A percentile compares a stretch with the other conserved stretches of the same genome.
phyloP scores from a whole-genome alignment of 2,797 vertebrate species.

The Knipowitschia caucasica region DNA sequence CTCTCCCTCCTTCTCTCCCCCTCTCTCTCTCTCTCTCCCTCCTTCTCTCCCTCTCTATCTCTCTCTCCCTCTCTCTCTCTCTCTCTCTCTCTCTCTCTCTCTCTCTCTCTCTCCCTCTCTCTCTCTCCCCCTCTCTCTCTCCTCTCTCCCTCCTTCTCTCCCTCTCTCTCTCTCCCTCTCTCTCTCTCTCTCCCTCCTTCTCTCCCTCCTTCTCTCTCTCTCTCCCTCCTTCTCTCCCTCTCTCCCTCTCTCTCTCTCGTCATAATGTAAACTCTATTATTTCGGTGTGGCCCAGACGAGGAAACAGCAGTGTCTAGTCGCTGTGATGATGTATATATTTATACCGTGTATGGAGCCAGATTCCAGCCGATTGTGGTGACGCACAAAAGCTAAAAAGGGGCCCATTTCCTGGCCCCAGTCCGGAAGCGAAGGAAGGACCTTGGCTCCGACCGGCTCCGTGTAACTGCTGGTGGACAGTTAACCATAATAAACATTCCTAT shows the following conservation, averaged over 20 bases:
- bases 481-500: slow-evolving; percentile 85
- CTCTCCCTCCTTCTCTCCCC: no score
- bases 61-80: no score
- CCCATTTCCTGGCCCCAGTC: slow-evolving; percentile 80
- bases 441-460: slow-evolving; percentile 84
- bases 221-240: slow-evolving; percentile 19
- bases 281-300: slow-evolving; percentile 58
- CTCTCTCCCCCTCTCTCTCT: no score
- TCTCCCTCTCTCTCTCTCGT: slow-evolving; percentile 18
- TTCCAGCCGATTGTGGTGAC: slow-evolving; percentile 76
- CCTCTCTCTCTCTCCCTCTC: no score
- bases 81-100: no score
- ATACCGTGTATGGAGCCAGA: slow-evolving; percentile 73
- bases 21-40: no score
- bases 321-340: slow-evolving; percentile 74
- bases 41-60: no score
- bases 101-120: no score
- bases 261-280: slow-evolving; percentile 61
- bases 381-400: slow-evolving; percentile 85
- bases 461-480: slow-evolving; percentile 76
- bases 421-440: slow-evolving; percentile 84
- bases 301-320: slow-evolving; percentile 63
- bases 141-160: no score
- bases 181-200: no score
- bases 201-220: no score